Evolutionary conservation across 2,888 invertebrate genomes (phyloP), one percentile per base, ranked within the genome.

Genomic region (Poecilobothrus nobilitatus): DNA sequence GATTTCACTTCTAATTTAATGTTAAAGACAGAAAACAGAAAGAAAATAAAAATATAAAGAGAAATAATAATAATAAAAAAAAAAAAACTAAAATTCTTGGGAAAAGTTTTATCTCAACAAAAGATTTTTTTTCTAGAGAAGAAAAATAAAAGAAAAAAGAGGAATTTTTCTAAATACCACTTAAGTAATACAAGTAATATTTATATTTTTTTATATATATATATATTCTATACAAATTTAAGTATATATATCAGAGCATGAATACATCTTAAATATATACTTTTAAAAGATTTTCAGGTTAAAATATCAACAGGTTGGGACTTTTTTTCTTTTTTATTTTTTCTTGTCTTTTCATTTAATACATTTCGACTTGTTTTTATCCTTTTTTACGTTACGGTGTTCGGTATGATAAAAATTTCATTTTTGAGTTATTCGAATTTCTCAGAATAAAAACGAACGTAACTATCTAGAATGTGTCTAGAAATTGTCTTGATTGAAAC

Each of bases 231-330:
- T 5, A 27, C 5, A 27, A 27, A 27, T 27, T 27, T 27, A 27
- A 12, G 53, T n/a, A 53, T 53, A 41, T 27, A 8, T 37, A 5
- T 2, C 7, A 53, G n/a, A 15, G 18, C 18, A 18, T n/a, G 15
- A 12, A 53, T 53, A 53, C 18, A 53, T n/a, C 9, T 27, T 53
- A 53, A 6, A 53, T 53, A 53, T 53, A 53, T 53, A 18, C 6
- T 53, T 53, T 53, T 53, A 18, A 53, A 53, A 53, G 53, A 18
- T 53, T 53, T 53, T 53, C 53, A 53, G 53, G 53, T 18, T 53
- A 53, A 53, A 53, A 18, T 53, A 53, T 53, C 53, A 53, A 53
- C 53, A 53, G 53, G 53, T 53, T 53, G 53, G 53, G 53, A 53
- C 53, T 53, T 53, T 53, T n/a, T 53, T 53, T 44, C 44, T 3